Base-by-base conservation (phyloP, 2,113 vertebrate species). In the Macheiramphus alcinus region DNA sequence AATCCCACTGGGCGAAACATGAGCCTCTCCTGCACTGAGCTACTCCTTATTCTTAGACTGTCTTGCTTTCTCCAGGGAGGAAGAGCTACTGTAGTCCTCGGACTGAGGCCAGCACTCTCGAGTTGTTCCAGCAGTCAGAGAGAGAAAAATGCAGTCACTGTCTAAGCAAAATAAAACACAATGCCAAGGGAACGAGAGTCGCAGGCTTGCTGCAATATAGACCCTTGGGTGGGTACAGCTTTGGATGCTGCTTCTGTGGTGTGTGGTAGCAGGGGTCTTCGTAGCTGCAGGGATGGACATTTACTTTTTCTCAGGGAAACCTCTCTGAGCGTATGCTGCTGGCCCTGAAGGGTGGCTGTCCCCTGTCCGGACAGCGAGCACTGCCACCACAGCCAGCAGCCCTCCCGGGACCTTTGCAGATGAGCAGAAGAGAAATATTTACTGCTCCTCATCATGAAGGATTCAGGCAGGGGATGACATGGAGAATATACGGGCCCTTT, bases 81-180 rank as follows among this genome's bases (percentile, higher is more conserved):
- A 91, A 95, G 66, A 80, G 70, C 52, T 94, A 80, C 86, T 85
- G 83, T n/a, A 72, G 73, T 79, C 42, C 73, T 91, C 10, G 0
- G 80, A 55, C 74, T 23, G 70, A 91, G 47, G 66, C 81, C 86
- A 94, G 42, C 21, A 31, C 36, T 89, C 88, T 76, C 0, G 9
- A 91, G 16, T 66, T 91, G 53, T 91, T 95, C 58, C 81, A 94
- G 45, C 29, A 83, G 52, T 3, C 0, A 0, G 21, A n/a, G n/a
- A 67, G 50, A 79, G 36, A 89, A 70, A 79, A 84, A 36, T 15
- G 22, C 70, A 91, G 14, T 18, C 38, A 34, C 34, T 82, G 58
- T 38, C 66, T 72, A 79, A 85, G 40, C 22, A 93, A 82, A 92
- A 85, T 72, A 76, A 80, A 95, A 58, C 55, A 47, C 26, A 91